phyloP scores from a whole-genome alignment of 2,113 vertebrate genomes.

The Ptyas mucosa region DNA sequence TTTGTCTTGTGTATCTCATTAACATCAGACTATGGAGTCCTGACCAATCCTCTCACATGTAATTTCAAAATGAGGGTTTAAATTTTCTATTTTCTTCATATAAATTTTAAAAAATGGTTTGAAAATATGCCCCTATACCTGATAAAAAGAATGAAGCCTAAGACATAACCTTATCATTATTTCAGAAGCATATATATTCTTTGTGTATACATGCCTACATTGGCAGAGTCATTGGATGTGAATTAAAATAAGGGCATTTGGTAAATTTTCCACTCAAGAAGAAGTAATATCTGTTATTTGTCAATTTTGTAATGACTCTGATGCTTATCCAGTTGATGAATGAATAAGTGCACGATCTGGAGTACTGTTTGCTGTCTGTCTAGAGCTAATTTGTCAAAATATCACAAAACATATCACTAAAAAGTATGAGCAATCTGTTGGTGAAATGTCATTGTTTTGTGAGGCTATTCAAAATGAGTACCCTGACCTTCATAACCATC shows the following conservation, averaged over 20 bases:
- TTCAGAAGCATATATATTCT: neutral
- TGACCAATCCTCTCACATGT: neutral
- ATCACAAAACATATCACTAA: neutral
- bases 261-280: neutral
- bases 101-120: neutral
- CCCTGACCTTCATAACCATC: neutral
- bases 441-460: neutral
- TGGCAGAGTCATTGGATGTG: neutral
- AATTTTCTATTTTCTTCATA: neutral
- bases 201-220: neutral
- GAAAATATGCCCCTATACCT: neutral
- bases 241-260: neutral
- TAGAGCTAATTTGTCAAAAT: slow-evolving; percentile 1
- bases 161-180: neutral
- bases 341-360: slow-evolving; percentile 1
- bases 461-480: neutral
- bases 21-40: neutral
- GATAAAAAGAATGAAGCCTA: neutral
- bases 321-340: slow-evolving; percentile 5
- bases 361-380: neutral
- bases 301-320: neutral
- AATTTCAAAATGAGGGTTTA: neutral
- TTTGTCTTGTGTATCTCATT: neutral
- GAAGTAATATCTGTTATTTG: neutral
- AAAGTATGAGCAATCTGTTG: neutral